phyloP scores from a whole-genome alignment of 2,113 vertebrate genomes.

The Dipodomys merriami region DNA sequence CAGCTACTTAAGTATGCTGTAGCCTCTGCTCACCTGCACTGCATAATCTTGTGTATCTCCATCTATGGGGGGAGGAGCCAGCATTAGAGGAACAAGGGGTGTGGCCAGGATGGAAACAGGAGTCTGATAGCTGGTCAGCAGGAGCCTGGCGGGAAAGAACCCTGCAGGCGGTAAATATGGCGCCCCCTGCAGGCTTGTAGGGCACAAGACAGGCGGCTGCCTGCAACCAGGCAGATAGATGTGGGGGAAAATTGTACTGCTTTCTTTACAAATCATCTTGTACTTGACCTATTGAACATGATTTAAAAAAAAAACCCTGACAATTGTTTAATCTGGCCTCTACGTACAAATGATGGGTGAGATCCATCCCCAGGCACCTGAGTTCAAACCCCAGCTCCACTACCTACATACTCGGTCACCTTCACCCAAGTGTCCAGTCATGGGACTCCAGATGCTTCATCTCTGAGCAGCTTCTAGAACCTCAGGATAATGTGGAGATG shows the following conservation, averaged over 20 bases:
- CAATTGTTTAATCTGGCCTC: neutral
- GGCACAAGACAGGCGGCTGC: neutral
- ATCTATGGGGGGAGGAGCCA: neutral
- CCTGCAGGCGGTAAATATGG: neutral
- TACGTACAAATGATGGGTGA: neutral
- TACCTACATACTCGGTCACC: neutral
- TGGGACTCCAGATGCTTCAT: neutral
- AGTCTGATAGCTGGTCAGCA: neutral
- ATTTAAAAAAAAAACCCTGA: neutral
- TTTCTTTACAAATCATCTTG: neutral
- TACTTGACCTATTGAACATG: neutral
- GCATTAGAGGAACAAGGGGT: neutral
- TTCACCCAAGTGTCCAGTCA: neutral
- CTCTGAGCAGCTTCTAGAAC: neutral
- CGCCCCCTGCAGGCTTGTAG: neutral
- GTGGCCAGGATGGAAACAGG: neutral
- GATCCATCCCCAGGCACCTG: neutral
- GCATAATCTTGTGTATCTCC: fast-evolving
- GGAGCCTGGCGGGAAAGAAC: neutral
- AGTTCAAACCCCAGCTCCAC: neutral
- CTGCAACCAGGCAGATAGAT: neutral
- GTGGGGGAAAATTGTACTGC: too few relatives aligned
- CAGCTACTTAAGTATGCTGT: neutral
- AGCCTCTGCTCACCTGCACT: neutral
- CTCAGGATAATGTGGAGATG: neutral